These are phyloP conservation scores for Reinhardtius hippoglossoides DNA, from an alignment of 2,113 vertebrate species.

Conservation along the genomic window DNA sequence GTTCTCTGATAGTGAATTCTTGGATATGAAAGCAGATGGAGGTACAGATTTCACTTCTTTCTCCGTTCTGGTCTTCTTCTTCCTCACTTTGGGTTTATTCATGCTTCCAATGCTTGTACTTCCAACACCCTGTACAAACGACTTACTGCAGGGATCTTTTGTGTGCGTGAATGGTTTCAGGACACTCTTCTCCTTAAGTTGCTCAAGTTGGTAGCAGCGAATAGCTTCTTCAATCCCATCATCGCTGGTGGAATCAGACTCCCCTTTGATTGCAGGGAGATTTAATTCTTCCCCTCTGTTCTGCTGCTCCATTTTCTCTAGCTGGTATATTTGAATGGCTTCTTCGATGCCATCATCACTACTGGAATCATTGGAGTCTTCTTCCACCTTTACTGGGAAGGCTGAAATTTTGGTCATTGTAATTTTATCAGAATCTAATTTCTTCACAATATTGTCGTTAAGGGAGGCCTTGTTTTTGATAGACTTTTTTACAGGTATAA, in stretches of 20 bases:
- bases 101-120: slow-evolving; percentile 51
- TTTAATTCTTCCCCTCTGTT: slow-evolving; percentile 36
- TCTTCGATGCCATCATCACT: slow-evolving; percentile 95
- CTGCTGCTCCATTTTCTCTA: slow-evolving; percentile 84
- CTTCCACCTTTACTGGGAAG: slow-evolving; percentile 46
- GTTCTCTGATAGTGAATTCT: slow-evolving; percentile 20
- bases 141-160: slow-evolving; percentile 50
- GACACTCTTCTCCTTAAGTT: slow-evolving; percentile 76
- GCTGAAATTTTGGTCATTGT: slow-evolving; percentile 40
- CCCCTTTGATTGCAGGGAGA: slow-evolving; percentile 38
- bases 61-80: slow-evolving; percentile 76
- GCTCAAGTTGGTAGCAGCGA: slow-evolving; percentile 91
- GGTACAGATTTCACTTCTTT: slow-evolving; percentile 48
- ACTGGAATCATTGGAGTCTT: slow-evolving; percentile 78
- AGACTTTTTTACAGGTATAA: slow-evolving; percentile 69
- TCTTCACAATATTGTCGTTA: slow-evolving; percentile 65
- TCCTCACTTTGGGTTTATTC: slow-evolving; percentile 76
- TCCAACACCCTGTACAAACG: slow-evolving; percentile 30
- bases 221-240: slow-evolving; percentile 96
- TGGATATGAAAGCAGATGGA: slow-evolving; percentile 23
- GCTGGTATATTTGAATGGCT: slow-evolving; percentile 92
- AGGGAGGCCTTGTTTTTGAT: slow-evolving; percentile 71
- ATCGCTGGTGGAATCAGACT: slow-evolving; percentile 90
- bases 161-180: slow-evolving; percentile 61
- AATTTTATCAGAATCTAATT: slow-evolving; percentile 52